Base-by-base conservation (phyloP, 2,797 vertebrate species). In the Xiphophorus birchmanni region DNA sequence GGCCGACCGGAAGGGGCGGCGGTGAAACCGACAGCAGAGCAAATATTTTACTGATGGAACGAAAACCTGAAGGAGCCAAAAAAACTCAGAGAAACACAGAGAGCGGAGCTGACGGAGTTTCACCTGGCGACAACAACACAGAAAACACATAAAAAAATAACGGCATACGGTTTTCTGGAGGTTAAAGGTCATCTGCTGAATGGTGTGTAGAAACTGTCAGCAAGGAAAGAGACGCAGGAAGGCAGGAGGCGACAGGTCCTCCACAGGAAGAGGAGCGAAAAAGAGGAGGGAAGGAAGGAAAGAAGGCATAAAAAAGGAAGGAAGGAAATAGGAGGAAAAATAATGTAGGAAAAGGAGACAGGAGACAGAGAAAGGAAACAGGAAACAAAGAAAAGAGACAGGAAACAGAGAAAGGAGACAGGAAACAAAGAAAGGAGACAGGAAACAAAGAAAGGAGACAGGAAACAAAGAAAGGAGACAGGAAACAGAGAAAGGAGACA, bases 41-140 rank as follows among this genome's bases (percentile, higher is more conserved):
- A 75, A 86, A 95, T 96, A 84, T 95, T 95, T 95, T 95, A 95
- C 95, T 94, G 87, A 96, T 95, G 80, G 83, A 71, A 79, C 88
- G 80, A 88, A 91, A 85, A 84, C 84, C 81, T 47, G 81, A 89
- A 89, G 90, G 78, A 89, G 82, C 79, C 45, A 82, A 84, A 93
- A 91, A 93, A 91, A 94, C 87, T 95, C 93, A 94, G 83, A 73
- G 80, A 90, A 86, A 82, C 76, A 84, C 79, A 73, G 73, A 35
- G 75, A 29, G 17, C 37, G n/a, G 81, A 83, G 89, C 86, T 89
- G 87, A 88, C 74, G 47, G 92, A 86, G 89, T 93, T 93, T 91
- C 92, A 89, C 85, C 76, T 79, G 76, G 82, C 87, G 65, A 84
- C 82, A 23, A 44, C n/a, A 74, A 81, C 80, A 77, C 69, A 78